Percentiles rank a stretch among this genome's conserved stretches.
These are phyloP conservation scores for Tenthredo amoena DNA, from an alignment of 2,888 invertebrate species.

Conservation along the genomic window DNA sequence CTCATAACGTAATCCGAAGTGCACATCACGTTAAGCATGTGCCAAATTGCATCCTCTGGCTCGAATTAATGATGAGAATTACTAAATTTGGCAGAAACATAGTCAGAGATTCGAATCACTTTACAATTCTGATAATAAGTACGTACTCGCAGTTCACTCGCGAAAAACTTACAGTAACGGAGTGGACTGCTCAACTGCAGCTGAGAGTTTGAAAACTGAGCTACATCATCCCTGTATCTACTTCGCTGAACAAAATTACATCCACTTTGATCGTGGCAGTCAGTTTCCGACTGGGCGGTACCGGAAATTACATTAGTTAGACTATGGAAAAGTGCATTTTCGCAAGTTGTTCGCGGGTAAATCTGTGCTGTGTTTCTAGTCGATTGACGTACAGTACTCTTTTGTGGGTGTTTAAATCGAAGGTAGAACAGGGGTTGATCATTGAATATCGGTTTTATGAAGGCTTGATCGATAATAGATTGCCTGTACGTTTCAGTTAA, in stretches of 20 bases:
- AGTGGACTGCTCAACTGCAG: background rate
- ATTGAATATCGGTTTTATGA: background rate
- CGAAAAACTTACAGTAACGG: background rate
- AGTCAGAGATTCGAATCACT: background rate
- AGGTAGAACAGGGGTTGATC: background rate
- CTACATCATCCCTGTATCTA: background rate
- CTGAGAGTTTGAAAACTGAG: background rate
- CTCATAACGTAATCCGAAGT: background rate
- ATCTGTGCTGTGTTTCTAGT: too few relatives aligned
- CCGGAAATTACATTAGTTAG: background rate
- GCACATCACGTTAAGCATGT: background rate
- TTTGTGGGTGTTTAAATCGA: background rate
- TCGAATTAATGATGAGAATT: background rate
- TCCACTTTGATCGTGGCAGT: background rate
- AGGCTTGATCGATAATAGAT: background rate
- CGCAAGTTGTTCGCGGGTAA: background rate
- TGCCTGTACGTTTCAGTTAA: background rate
- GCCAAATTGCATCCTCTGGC: background rate
- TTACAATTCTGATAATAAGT: background rate
- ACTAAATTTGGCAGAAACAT: background rate
- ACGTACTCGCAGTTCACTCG: background rate
- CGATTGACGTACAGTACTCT: background rate
- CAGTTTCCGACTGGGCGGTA: background rate
- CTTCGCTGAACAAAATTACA: background rate
- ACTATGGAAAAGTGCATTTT: background rate